Conservation (phyloP, 2,888 invertebrate genomes). For the Drosophila atroscutellata region DNA sequence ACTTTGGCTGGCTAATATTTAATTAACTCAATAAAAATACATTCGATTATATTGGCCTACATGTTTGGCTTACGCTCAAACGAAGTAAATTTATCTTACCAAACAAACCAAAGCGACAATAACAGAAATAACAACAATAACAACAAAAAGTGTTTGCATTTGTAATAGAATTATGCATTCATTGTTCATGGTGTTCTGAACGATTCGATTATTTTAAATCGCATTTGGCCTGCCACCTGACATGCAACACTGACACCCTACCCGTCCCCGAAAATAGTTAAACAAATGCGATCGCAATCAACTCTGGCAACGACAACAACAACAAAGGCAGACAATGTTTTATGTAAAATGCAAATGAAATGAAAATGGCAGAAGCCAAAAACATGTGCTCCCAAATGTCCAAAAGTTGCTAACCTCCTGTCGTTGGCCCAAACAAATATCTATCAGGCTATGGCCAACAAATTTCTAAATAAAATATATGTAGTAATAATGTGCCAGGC, state of each 20-base stretch:
- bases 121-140: not conserved
- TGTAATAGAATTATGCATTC: conserved; percentile 29
- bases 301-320: conserved; percentile 29
- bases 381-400: conserved; percentile 52
- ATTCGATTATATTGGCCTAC: not conserved
- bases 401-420: conserved; percentile 25
- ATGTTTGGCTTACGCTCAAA: not conserved
- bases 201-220: conserved; percentile 42
- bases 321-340: conserved; percentile 49
- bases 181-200: conserved; percentile 19
- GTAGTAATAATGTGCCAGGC: conserved; percentile 41
- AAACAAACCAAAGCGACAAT: not conserved
- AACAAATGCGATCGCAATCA: conserved; percentile 59
- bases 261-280: not conserved
- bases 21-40: not conserved
- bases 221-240: conserved; percentile 34
- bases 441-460: conserved; percentile 34
- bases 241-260: conserved; percentile 11
- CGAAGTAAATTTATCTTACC: not conserved
- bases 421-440: conserved; percentile 32
- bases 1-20: not conserved
- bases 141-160: conserved; percentile 1
- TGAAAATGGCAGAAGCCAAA: conserved; percentile 57
- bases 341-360: conserved; percentile 76
- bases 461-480: conserved; percentile 56